Evolutionary conservation across 1,140 invertebrate species (phyloP).

Genomic region (Drosophila ironensis): DNA sequence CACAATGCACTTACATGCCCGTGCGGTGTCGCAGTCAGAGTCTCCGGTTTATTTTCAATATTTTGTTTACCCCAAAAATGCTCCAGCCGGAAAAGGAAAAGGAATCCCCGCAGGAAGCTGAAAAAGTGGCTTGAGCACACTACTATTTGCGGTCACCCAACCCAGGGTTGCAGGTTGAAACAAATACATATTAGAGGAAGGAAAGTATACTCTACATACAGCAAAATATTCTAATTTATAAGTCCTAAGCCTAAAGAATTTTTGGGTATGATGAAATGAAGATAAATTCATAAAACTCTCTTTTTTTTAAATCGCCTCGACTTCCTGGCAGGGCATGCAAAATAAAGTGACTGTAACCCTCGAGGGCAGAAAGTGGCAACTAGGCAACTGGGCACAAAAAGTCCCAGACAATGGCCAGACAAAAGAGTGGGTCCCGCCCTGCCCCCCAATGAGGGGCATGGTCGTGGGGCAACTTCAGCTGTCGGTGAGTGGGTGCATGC

Average conservation of each 20-base stretch:
- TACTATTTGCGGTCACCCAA: no score
- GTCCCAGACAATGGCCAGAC: slow-evolving; percentile 65
- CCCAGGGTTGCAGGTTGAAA: no score
- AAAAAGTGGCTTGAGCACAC: background rate
- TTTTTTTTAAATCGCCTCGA: background rate
- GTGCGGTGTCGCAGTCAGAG: slow-evolving; percentile 4
- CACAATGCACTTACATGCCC: slow-evolving; percentile 43
- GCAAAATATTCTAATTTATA: no score
- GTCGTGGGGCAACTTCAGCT: slow-evolving; percentile 6
- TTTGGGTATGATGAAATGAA: background rate
- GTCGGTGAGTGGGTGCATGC: no score
- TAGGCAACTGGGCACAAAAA: slow-evolving; percentile 54
- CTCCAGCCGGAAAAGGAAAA: slow-evolving; percentile 13
- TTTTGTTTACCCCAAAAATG: slow-evolving; percentile 66
- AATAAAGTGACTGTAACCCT: slow-evolving; percentile 33
- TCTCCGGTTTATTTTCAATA: slow-evolving; percentile 67
- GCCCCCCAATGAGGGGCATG: slow-evolving; percentile 18
- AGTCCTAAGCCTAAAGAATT: no score
- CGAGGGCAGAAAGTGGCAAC: slow-evolving; percentile 27
- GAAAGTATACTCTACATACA: no score
- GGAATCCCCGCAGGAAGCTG: background rate
- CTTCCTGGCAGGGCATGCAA: slow-evolving; percentile 1
- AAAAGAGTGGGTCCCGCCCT: slow-evolving; percentile 26
- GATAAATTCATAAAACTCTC: background rate
- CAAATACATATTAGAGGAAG: no score